phyloP scores from a whole-genome alignment of 2,888 invertebrate species.

The Liposcelis brunnea region DNA sequence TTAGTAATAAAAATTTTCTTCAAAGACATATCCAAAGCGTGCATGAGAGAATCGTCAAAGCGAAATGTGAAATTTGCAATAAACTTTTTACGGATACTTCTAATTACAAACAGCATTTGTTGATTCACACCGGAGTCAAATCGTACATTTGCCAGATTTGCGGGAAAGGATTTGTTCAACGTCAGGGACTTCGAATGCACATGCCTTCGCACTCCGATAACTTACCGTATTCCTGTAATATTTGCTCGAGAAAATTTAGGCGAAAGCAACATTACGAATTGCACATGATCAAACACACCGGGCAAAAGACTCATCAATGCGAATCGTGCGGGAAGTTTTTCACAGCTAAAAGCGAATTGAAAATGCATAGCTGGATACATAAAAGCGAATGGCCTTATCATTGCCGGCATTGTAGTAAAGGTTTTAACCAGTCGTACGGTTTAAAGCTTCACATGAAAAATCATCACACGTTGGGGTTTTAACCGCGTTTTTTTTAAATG shows the following conservation, averaged over 20 bases:
- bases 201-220: conserved; percentile 1
- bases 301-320: conserved; percentile 31
- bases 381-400: conserved; percentile 6
- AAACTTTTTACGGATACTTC: conserved; percentile 6
- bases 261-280: conserved; percentile 1
- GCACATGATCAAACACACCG: conserved; percentile 2
- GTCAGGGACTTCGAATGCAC: conserved; percentile 18
- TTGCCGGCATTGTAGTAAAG: conserved; percentile 1
- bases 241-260: conserved; percentile 3
- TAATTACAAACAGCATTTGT: conserved; percentile 6
- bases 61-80: conserved; percentile 9
- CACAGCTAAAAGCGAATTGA: conserved; percentile 1
- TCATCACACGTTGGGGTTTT: background rate
- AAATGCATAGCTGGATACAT: conserved; percentile 7
- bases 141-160: conserved; percentile 27
- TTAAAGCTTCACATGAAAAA: conserved; percentile 1
- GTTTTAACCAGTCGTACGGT: conserved; percentile 5
- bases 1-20: conserved; percentile 29
- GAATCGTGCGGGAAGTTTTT: conserved; percentile 25
- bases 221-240: background rate
- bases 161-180: conserved; percentile 25
- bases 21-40: conserved; percentile 32
- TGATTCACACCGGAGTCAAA: conserved; percentile 27
- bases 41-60: conserved; percentile 23
- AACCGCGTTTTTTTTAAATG: too few relatives aligned